Base-by-base conservation (phyloP, 37 sponge, comb jelly and placozoan species). In the Spongilla lacustris region DNA sequence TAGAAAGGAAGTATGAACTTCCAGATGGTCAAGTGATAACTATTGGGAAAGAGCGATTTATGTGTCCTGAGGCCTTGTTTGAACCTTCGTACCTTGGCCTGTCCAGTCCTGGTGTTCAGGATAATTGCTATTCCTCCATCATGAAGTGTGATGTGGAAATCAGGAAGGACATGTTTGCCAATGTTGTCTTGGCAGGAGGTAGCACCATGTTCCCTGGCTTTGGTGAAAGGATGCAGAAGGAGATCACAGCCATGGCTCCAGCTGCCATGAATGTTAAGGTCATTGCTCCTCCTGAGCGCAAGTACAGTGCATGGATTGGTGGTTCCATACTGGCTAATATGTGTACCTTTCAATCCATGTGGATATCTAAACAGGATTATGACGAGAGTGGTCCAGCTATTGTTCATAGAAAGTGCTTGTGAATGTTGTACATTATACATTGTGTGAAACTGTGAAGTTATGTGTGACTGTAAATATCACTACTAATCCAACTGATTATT, bases 191-290 rank as follows among this genome's bases (percentile, higher is more conserved):
- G 68, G 97, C 98, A 77, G 99, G 99, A 72, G 99, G 99, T 37
- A 95, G 92, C 94, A 99, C 99, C 73, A 99, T 99, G 99, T 99
- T 88, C 92, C 99, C 99, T 24, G 99, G 99, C 36, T 90, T 99
- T 69, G 96, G 96, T 35, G 99, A 99, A 87, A 81, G 99, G 66
- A 97, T 99, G 99, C 98, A 97, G 90, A 99, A 99, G 95, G 99
- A 99, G 91, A 97, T 99, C 90, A 89, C 92, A 8, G 98, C 97
- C 36, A 83, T 99, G 25, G 99, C 99, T 66, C 99, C 99, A 75
- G 97, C 97, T 85, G 95, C 97, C 36, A 99, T 97, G 97, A 99
- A 99, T 94, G 97, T 99, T 93, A 99, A 99, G 99, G 95, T 99
- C 93, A 95, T 95, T 78, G 99, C 99, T 87, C 97, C 99, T 66